Evolutionary conservation across 1,140 invertebrate species (phyloP), one percentile per base, ranked within the genome.

Genomic region (Oncopodura yosiiana): DNA sequence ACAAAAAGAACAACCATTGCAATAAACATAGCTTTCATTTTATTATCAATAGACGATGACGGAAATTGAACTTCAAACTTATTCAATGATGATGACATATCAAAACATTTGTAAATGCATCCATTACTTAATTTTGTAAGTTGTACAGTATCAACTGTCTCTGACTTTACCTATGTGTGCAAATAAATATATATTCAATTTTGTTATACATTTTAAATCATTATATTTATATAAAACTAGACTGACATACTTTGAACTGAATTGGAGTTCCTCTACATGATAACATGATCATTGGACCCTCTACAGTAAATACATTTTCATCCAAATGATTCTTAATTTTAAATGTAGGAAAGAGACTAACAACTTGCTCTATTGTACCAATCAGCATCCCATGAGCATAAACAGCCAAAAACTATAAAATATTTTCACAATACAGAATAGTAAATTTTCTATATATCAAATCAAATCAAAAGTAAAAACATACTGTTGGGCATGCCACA

Each of bases 271-370:
- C 16, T 21, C 14, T 37, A 19, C 30, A 49, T 26, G 46, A 30
- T 24, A 26, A n/a, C 21, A 30, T 36, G 34, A 49, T 37, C 18
- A 49, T 38, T 37, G 46, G 46, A 14, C 46, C 32, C 27, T 24
- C 26, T 21, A 49, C 34, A 23, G 36, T 34, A 49, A 27, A 49
- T 49, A 37, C 46, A n/a, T 34, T 37, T 26, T 49, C 46, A 37
- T 49, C 46, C 11, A 49, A 34, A 21, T 49, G 46, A 38, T 49
- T 49, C n/a, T 49, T 49, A 3, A 49, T 23, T 49, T 49, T 49
- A 23, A 49, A 49, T 30, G 36, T 36, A 24, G 32, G 32, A 23
- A 27, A 14, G 5, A 36, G 34, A 23, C 46, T 23, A 16, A 23
- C 38, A 30, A 37, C 26, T 38, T 49, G 46, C 12, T 37, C 32